phyloP scores from a whole-genome alignment of 1,140 invertebrate species.

The Meloidogyne hapla region DNA sequence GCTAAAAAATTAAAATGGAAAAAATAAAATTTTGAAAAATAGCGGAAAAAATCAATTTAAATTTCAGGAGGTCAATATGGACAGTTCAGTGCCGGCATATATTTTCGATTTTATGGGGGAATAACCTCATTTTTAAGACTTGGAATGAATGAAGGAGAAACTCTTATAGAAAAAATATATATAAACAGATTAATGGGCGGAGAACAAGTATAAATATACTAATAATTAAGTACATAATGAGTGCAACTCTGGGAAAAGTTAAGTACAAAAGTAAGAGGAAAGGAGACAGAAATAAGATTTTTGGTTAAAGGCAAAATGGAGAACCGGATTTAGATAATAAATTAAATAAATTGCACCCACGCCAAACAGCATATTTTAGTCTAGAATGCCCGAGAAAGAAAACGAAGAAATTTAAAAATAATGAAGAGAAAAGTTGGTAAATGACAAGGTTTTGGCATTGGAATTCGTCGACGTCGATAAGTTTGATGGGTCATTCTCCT shows the following conservation, averaged over 20 bases:
- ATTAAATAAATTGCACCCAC: not conserved
- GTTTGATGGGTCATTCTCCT: not conserved
- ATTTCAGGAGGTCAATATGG: no score
- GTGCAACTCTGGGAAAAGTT: not conserved
- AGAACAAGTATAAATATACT: not conserved
- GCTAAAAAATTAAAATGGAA: no score
- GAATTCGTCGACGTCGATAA: not conserved
- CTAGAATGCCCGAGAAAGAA: not conserved
- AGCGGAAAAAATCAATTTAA: no score
- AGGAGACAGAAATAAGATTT: no score
- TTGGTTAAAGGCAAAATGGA: not conserved
- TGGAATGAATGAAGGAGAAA: not conserved
- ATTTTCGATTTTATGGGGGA: not conserved
- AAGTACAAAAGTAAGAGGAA: not conserved
- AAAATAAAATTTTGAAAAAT: no score
- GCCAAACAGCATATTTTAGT: not conserved
- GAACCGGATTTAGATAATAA: not conserved
- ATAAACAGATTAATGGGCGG: not conserved
- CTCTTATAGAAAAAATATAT: not conserved
- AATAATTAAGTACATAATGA: not conserved
- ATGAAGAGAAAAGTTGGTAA: not conserved
- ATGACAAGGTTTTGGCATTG: not conserved
- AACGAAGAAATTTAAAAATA: not conserved
- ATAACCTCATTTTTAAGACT: not conserved
- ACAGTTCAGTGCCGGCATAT: no score